Base-by-base conservation (phyloP, 2,113 vertebrate genomes). In the Rissa tridactyla region DNA sequence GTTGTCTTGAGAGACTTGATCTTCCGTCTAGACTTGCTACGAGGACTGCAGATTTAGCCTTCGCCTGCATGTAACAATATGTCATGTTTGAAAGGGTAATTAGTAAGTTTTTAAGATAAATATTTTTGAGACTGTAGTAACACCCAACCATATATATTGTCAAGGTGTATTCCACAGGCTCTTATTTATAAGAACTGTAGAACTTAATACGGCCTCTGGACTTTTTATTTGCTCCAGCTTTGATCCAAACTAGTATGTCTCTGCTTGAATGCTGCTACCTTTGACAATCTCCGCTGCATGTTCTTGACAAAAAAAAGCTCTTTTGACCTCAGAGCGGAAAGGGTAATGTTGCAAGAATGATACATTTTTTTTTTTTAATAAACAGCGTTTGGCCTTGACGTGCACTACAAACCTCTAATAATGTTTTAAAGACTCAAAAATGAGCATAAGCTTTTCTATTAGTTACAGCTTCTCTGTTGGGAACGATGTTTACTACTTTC, bases 61-160 rank as follows among this genome's bases (percentile, higher is more conserved):
- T 79, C 5, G 2, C 55, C 81, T 82, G 13, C 17, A 22, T 18
- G 20, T n/a, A 42, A 9, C 14, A 32, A 44, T 36, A 42, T 1
- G 29, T 15, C 14, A 22, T 42, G 14, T 86, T 92, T 82, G 21
- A 60, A 66, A 81, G 42, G 26, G 8, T n/a, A 42, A 27, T 11
- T 32, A 46, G 51, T 75, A 47, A 18, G 47, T n/a, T 72, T 86
- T 84, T 32, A 54, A 32, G 34, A 29, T 49, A 46, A 46, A 46
- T 26, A 9, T 55, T 75, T 85, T 70, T 76, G 15, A 2, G 3
- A 26, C 38, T 57, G 2, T 51, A 0, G 0, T 57, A 12, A 30
- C 19, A 38, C 52, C 12, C 22, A 62, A 27, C 42, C 8, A 3
- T 27, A 4, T 49, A 10, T 65, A 13, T 76, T 5, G 2, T 49